Evolutionary conservation across 1,140 invertebrate species (phyloP), one percentile per base, ranked within the genome.

Genomic region (Microplitis demolitor): DNA sequence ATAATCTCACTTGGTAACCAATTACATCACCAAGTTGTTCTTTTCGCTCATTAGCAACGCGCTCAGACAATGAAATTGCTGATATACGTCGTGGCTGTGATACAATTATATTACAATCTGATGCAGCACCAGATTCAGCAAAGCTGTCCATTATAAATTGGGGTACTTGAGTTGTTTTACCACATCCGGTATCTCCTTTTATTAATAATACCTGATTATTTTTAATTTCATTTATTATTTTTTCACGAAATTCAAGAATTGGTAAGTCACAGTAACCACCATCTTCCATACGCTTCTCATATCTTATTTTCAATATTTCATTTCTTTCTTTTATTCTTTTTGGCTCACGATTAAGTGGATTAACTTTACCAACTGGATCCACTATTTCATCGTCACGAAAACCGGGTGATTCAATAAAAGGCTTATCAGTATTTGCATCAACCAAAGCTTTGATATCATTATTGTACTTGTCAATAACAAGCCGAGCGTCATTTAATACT

Each of bases 31-130:
- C 95, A 60, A 96, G 78, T 77, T 90, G 80, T 90, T 95, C 96
- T 53, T 90, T 85, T 83, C 95, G 90, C 86, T 99, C 96, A 51
- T 89, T 81, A 68, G 95, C 93, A 24, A 99, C 94, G 78, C 95
- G 89, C 76, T 94, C 89, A 3, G 97, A 93, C 39, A 98, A 90
- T 61, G 94, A 94, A 14, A 98, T 92, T 3, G 97, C 95, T 24
- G 96, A 95, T 75, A 99, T 93, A 80, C 94, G 90, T 6, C 97
- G 89, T 0, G 97, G 97, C 82, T 99, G 95, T 0, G 96, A 95
- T 33, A 96, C 92, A 39, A 97, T 91, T 79, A 99, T 96, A 77
- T 92, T 93, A 79, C 90, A 91, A 66, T 87, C 64, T 0, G 75
- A 33, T 87, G 89, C 74, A 86, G 77, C 34, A 35, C 75, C 58